Evolutionary conservation across 2,888 invertebrate genomes (phyloP).

Genomic region (Branchellion lobata): DNA sequence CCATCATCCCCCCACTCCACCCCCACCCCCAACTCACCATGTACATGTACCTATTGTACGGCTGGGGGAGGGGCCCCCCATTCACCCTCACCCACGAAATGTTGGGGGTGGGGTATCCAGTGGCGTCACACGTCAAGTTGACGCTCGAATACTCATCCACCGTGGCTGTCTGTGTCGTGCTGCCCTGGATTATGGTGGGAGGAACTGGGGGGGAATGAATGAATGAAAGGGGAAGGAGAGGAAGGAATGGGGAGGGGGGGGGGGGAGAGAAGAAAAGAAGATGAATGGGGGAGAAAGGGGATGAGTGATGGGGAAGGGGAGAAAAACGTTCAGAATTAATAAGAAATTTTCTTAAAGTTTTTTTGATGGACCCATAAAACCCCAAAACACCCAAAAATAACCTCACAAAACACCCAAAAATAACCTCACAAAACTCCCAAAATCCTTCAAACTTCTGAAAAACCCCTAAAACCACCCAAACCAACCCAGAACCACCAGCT

Average conservation of each 20-base stretch:
- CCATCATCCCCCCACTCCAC: too few species aligned
- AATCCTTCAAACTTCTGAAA: background rate
- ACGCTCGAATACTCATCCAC: constrained; percentile 54
- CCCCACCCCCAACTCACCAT: constrained; percentile 37
- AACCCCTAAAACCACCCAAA: too few species aligned
- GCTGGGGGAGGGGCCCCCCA: constrained; percentile 55
- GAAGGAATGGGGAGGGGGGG: too few species aligned
- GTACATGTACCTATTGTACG: constrained; percentile 48
- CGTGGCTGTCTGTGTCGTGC: constrained; percentile 55
- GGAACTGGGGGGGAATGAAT: constrained; percentile 54
- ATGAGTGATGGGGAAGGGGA: too few species aligned
- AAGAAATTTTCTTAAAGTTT: too few species aligned
- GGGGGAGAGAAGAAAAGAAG: too few species aligned
- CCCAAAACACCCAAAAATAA: too few species aligned
- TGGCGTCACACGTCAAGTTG: constrained; percentile 56
- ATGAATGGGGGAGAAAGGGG: too few species aligned
- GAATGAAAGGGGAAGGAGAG: too few species aligned
- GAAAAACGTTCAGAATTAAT: too few species aligned
- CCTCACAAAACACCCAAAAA: too few species aligned
- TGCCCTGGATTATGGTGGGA: constrained; percentile 55
- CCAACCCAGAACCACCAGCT: constrained; percentile 49
- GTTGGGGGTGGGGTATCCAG: constrained; percentile 60
- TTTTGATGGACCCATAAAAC: too few species aligned
- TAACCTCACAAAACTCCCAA: background rate
- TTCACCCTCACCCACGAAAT: constrained; percentile 61